These are phyloP conservation scores for Sterna hirundo DNA, from an alignment of 2,113 vertebrate genomes.

Conservation along the genomic window DNA sequence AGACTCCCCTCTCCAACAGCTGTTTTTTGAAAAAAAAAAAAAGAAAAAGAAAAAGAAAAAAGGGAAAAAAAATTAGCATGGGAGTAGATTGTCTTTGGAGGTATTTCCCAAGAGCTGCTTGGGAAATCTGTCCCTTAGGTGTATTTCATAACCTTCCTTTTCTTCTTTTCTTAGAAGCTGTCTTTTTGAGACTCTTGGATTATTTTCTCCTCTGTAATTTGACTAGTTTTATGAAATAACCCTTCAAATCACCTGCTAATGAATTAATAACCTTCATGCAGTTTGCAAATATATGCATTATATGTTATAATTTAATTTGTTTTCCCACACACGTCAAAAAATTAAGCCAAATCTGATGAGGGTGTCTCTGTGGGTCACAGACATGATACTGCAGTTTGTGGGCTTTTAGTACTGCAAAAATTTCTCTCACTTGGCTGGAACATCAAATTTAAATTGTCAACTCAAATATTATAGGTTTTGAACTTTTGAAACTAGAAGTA, in stretches of 20 bases:
- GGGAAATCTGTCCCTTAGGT: neutral
- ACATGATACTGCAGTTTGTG: accelerated
- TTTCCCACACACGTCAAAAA: neutral
- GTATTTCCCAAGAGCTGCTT: neutral
- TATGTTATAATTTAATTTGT: neutral
- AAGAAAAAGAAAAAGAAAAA: neutral
- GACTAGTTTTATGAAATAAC: neutral
- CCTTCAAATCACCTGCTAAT: neutral
- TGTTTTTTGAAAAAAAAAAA: neutral
- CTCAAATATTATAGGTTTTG: neutral
- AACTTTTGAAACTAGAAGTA: neutral
- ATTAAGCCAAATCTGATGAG: neutral
- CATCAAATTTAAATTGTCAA: neutral
- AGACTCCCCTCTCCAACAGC: neutral
- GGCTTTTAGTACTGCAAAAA: neutral
- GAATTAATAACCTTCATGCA: neutral
- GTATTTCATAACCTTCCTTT: neutral
- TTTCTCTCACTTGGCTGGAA: neutral
- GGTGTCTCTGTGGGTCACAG: neutral
- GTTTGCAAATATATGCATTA: neutral
- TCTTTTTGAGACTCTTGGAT: neutral
- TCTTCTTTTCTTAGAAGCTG: neutral
- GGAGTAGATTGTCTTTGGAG: neutral
- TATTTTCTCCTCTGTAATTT: neutral
- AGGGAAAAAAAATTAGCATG: neutral